Base-by-base conservation (phyloP, 2,797 vertebrate species). In the Pseudomugil gertrudae region DNA sequence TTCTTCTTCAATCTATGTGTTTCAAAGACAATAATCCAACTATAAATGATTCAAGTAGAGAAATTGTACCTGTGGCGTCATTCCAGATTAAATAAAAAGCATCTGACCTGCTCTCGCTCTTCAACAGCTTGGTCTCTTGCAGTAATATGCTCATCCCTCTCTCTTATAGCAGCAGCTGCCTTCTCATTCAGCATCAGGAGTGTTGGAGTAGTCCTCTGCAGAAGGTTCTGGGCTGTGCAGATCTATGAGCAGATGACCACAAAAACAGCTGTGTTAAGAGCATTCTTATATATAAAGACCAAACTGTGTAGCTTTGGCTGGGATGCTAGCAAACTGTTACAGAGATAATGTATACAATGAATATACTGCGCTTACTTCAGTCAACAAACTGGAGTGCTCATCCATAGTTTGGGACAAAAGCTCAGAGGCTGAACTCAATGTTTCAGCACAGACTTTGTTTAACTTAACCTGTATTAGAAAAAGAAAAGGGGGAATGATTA, bases 121-220 rank as follows among this genome's bases (percentile, higher is more conserved):
- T 89, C 65, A 1, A 89, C 8, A 13, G 91, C 92, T 70, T 60
- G 74, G 27, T 91, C 73, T 83, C 84, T 87, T n/a, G 81, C 88
- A 30, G 47, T 57, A 23, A 84, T 45, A 17, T 81, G 66, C 14
- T 86, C 79, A 3, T 90, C 79, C 5, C 89, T 70, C 60, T 93
- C 84, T 29, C 72, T 84, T 66, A 93, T 3, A 57, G 94, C 92
- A n/a, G 66, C 61, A 2, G 76, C 78, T 4, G 94, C 87, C 78
- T 89, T 94, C 69, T 92, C 72, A 17, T 90, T 92, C 78, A 96
- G 92, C 73, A 78, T 81, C 74, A 87, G 65, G 8, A 93, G 85
- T 10, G 93, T 62, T 4, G 89, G 90, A 55, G 30, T 64, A n/a
- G 86, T 88, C 62, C 63, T 92, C 76, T 84, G 87, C 63, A 95